Evolutionary conservation across 2,797 vertebrate genomes (phyloP), one percentile per base, ranked within the genome.

Genomic region (Poecilia picta): DNA sequence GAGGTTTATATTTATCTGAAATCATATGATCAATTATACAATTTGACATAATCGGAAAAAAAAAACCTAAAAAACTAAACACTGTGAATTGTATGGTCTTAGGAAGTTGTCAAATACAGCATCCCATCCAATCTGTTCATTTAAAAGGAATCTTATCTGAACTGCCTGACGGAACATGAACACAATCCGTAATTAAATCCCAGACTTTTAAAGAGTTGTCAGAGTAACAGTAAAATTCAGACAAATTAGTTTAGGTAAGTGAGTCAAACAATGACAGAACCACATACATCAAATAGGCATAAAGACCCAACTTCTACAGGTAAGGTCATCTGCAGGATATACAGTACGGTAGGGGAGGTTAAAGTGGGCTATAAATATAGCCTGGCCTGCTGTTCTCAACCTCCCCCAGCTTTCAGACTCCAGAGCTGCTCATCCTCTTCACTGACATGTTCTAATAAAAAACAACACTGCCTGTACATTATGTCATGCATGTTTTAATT

Each of bases 341-440:
- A 80, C 70, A 82, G 84, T 77, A 72, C 75, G 57, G 74, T 43
- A 75, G 72, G 73, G 68, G 72, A 83, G 77, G 80, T 79, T 82
- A 74, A 78, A 53, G 45, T 13, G 23, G 47, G 81, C 81, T 83
- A 84, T 90, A 89, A 91, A 91, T 89, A 91, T 80, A 77, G 39
- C 70, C 75, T 84, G 80, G 80, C 81, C 87, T 59, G 72, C 59
- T 80, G 86, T 86, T 84, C 82, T 75, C 79, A 83, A 88, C 46
- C 20, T 82, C 70, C 70, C 71, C 53, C 68, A 71, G 51, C 78
- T 81, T 78, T 76, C 51, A 70, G n/a, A 28, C 72, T 84, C 33
- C 49, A 72, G 64, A 83, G 75, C 73, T 46, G 53, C 77, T 83
- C 83, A 78, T 85, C 49, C 80, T 78, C 70, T 59, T 78, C 64